Conservation (phyloP, 2,113 vertebrate species). For the Notarius quadriscutis region DNA sequence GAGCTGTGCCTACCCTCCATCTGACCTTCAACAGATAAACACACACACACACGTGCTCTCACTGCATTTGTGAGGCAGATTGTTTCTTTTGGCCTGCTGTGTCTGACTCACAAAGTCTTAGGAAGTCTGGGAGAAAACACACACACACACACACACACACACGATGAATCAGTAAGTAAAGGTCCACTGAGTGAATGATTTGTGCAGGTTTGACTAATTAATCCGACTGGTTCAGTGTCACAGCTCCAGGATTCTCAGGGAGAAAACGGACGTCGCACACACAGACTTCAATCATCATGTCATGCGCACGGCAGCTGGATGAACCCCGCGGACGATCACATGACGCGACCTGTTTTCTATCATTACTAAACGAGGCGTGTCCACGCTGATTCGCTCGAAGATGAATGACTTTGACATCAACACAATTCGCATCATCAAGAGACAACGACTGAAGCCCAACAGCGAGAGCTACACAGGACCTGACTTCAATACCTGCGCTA, state of each 20-base stretch:
- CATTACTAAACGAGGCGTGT: not conserved
- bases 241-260: not conserved
- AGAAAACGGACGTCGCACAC: not conserved
- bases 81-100: constrained; percentile 12
- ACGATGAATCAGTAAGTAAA: not conserved
- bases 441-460: not conserved
- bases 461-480: not conserved
- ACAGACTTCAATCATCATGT: not conserved
- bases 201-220: not conserved
- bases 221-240: not conserved
- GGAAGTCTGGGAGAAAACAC: constrained; percentile 21
- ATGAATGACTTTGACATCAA: not conserved
- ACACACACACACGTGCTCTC: constrained; percentile 1
- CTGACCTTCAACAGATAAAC: constrained; percentile 37
- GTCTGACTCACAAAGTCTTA: constrained; percentile 35
- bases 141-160: constrained; percentile 45
- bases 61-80: not conserved
- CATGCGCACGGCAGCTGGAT: not conserved
- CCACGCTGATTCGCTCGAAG: not conserved
- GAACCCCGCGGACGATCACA: not conserved
- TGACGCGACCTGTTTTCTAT: not conserved
- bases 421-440: not conserved
- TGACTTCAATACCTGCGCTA: not conserved
- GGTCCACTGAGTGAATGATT: not conserved
- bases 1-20: not conserved